A percentile compares a stretch with the other conserved stretches of the same genome.
Evolutionary conservation across 2,113 vertebrate species (phyloP).

Genomic region (Canis aureus): DNA sequence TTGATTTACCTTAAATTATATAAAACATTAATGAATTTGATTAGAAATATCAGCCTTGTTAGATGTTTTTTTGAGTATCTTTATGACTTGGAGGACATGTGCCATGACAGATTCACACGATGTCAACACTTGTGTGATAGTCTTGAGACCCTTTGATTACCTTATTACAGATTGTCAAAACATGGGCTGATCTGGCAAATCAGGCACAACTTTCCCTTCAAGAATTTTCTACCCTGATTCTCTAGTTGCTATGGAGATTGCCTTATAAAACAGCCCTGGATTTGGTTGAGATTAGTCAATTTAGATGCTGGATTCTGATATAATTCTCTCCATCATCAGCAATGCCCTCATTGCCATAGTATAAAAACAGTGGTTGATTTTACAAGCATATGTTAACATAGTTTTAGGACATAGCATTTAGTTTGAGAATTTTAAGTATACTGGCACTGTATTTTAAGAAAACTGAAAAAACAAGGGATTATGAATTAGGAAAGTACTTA

Average conservation of each 20-base stretch:
- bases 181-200: slow-evolving; percentile 70
- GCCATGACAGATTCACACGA: slow-evolving; percentile 62
- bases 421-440: slow-evolving; percentile 28
- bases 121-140: slow-evolving; percentile 58
- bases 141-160: slow-evolving; percentile 66
- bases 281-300: slow-evolving; percentile 56
- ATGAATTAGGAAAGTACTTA: not conserved
- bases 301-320: slow-evolving; percentile 20
- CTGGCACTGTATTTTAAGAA: not conserved
- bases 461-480: not conserved
- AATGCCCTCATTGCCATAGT: not conserved
- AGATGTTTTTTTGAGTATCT: not conserved
- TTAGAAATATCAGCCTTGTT: slow-evolving; percentile 42
- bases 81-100: slow-evolving; percentile 28
- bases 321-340: not conserved
- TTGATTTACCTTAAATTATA: slow-evolving; percentile 39
- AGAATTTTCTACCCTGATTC: slow-evolving; percentile 62
- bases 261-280: slow-evolving; percentile 40
- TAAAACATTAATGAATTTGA: slow-evolving; percentile 60
- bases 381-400: not conserved
- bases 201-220: slow-evolving; percentile 66
- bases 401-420: slow-evolving; percentile 22
- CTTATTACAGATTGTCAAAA: slow-evolving; percentile 74
- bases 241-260: slow-evolving; percentile 72
- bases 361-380: slow-evolving; percentile 37